Conservation (phyloP, 2,888 invertebrate species). For the Aromia moschata region DNA sequence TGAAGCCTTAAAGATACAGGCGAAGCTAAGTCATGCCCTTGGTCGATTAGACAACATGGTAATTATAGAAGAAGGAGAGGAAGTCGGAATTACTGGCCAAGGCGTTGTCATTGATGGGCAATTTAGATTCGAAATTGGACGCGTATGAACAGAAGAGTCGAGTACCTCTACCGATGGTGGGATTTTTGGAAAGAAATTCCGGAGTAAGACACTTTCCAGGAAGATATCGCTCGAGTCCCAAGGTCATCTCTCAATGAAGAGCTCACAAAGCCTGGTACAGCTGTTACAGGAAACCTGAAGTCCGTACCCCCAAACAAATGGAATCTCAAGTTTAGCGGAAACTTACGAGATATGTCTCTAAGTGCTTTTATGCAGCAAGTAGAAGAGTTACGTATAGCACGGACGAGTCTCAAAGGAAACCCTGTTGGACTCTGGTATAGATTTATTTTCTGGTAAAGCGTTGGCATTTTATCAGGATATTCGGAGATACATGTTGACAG, state of each 20-base stretch:
- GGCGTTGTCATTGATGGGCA: not conserved
- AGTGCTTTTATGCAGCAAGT: slow-evolving; percentile 16
- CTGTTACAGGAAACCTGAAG: not conserved
- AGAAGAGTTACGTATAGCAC: slow-evolving; percentile 12
- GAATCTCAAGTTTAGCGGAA: not conserved
- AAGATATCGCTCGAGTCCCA: not conserved
- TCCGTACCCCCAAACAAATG: slow-evolving; percentile 5
- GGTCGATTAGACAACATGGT: slow-evolving; percentile 16
- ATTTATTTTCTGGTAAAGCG: no score
- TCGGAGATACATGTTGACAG: not conserved
- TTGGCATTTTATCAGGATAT: slow-evolving; percentile 11
- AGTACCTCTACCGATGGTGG: not conserved
- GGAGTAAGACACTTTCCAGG: slow-evolving; percentile 1
- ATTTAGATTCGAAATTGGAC: not conserved
- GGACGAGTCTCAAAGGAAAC: not conserved
- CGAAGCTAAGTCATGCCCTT: slow-evolving; percentile 3
- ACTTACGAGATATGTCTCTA: not conserved
- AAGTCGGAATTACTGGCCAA: slow-evolving; percentile 3
- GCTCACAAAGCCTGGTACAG: not conserved
- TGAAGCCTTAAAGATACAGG: slow-evolving; percentile 1
- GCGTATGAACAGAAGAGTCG: not conserved
- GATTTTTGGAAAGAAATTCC: not conserved
- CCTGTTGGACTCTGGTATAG: not conserved
- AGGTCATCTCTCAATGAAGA: slow-evolving; percentile 3
- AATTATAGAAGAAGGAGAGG: not conserved